Evolutionary conservation across 2,113 vertebrate species (phyloP), one percentile per base, ranked within the genome.

Genomic region (Odontesthes bonariensis): DNA sequence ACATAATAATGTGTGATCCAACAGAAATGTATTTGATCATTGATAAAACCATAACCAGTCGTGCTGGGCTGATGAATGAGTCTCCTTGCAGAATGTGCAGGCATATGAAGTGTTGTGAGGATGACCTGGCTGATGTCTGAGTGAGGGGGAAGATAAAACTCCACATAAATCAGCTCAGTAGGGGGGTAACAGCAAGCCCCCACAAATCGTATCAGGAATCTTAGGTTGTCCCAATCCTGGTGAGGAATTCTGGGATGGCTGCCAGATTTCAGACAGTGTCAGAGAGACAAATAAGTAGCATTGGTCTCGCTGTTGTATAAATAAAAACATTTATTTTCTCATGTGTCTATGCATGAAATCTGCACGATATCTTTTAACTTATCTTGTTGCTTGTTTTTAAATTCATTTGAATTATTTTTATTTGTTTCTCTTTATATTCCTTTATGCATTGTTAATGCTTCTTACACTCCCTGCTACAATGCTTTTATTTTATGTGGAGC

Each of bases 21-120:
- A 38, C 69, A 86, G 87, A 91, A 91, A 91, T 84, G 82, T 86
- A 90, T 91, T 77, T 79, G 85, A 87, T 88, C 86, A 88, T 88
- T 84, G 86, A 89, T 87, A 86, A 83, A 89, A 90, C 86, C 87
- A 82, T 88, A 84, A 82, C 53, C 70, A 35, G 63, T 87, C 86
- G 60, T 35, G 16, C 8, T 32, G 38, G 19, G 32, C 46, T 92
- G 91, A 92, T 86, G 83, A 83, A 92, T 90, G 90, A 44, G 83
- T 83, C 85, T 90, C 76, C 58, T 64, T 13, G 61, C 64, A 67
- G 85, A 84, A 80, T 82, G 86, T 84, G 59, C 63, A 85, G 86
- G 73, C 90, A 86, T 88, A 87, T 87, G 83, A 87, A 91, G 91
- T 84, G 88, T 86, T 84, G 83, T 79, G 85, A 75, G 81, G 84